These are phyloP conservation scores for Shargacucullia verbasci DNA, from an alignment of 2,888 invertebrate species.

Conservation along the genomic window DNA sequence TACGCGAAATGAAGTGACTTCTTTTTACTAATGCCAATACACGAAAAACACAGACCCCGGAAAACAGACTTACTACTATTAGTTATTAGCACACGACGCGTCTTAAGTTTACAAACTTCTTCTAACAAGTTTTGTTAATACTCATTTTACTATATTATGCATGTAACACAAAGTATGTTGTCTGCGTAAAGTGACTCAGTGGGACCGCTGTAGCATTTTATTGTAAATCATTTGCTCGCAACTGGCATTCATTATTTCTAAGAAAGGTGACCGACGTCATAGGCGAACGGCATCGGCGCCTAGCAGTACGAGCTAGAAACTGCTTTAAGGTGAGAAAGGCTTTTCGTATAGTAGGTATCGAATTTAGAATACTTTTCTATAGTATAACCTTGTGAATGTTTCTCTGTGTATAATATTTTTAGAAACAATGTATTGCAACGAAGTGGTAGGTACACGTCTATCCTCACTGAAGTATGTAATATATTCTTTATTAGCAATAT, in stretches of 20 bases:
- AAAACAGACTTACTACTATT: slow-evolving; percentile 14
- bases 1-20: slow-evolving; percentile 46
- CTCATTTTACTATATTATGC: not conserved
- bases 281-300: not conserved
- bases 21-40: slow-evolving; percentile 42
- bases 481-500: slow-evolving; percentile 42
- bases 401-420: too few species aligned
- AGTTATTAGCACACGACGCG: slow-evolving; percentile 17
- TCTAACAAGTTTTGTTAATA: too few species aligned
- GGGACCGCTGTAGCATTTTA: slow-evolving; percentile 28
- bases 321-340: slow-evolving; percentile 12
- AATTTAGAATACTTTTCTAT: too few species aligned
- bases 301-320: not conserved
- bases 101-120: too few species aligned
- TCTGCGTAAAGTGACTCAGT: slow-evolving; percentile 44
- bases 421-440: not conserved
- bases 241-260: slow-evolving; percentile 44
- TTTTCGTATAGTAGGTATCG: not conserved
- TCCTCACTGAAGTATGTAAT: not conserved
- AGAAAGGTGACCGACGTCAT: slow-evolving; percentile 34
- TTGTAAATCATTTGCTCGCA: slow-evolving; percentile 46
- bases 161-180: slow-evolving; percentile 18
- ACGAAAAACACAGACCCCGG: slow-evolving; percentile 23
- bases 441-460: not conserved
- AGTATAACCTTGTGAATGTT: too few species aligned